Conservation (phyloP, 30 jellyfish, hydroid and myxozoan species). For the Calvadosia cruxmelitensis region DNA sequence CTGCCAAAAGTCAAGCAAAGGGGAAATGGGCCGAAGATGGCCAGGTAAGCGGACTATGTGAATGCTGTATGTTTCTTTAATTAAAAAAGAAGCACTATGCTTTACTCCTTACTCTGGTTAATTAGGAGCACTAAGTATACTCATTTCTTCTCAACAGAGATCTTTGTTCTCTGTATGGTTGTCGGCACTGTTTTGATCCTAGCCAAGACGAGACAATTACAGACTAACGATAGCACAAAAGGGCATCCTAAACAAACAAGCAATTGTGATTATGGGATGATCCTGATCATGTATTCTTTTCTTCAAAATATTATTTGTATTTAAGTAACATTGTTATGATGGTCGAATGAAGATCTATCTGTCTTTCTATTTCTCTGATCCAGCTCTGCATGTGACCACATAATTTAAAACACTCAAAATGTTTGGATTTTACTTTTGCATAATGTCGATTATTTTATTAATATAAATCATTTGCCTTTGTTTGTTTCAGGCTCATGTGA, state of each 20-base stretch:
- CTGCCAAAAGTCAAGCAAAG: constrained; percentile 60
- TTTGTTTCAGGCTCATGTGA: constrained; percentile 53
- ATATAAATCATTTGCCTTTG: neutral
- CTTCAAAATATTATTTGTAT: no score
- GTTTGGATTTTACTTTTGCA: no score
- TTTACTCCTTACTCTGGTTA: neutral
- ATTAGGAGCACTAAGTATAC: neutral
- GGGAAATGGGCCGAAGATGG: constrained; percentile 92
- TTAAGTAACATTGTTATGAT: neutral
- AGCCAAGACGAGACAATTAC: no score
- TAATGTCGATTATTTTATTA: no score
- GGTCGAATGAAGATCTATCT: neutral
- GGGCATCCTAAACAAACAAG: no score
- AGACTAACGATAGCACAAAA: no score
- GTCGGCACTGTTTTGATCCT: no score
- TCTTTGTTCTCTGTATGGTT: no score
- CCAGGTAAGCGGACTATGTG: constrained; percentile 19
- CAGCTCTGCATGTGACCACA: neutral
- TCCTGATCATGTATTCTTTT: no score
- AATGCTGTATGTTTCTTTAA: neutral
- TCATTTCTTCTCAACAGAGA: neutral
- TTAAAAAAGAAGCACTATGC: neutral
- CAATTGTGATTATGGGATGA: no score
- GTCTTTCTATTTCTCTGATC: neutral
- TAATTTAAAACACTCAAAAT: no score